phyloP scores from a whole-genome alignment of 2,888 invertebrate species.

The Tipula vernalis region DNA sequence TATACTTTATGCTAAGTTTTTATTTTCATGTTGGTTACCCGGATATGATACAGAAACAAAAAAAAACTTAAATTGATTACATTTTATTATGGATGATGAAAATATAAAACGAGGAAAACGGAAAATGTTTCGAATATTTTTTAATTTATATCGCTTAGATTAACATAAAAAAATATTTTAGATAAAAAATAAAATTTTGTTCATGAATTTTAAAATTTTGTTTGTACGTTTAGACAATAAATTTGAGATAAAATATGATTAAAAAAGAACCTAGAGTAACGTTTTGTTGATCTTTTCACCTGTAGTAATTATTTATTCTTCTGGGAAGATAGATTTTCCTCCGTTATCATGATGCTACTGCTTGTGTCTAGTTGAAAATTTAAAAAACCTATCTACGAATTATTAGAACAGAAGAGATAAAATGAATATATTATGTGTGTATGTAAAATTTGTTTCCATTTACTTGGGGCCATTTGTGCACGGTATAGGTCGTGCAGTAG shows the following conservation, averaged over 20 bases:
- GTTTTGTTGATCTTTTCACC: neutral
- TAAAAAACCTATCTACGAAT: neutral
- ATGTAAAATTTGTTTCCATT: neutral
- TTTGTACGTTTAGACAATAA: neutral
- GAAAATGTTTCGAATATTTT: neutral
- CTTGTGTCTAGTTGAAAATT: neutral
- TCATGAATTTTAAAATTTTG: neutral
- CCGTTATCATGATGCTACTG: neutral
- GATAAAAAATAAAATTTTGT: neutral
- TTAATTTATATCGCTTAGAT: neutral
- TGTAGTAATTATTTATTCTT: neutral
- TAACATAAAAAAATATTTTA: neutral
- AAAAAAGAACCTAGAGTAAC: neutral
- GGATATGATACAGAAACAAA: neutral
- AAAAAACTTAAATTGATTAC: neutral
- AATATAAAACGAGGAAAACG: neutral
- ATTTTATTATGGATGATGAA: neutral
- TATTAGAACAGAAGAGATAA: neutral
- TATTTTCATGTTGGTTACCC: neutral
- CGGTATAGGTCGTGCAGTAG: neutral
- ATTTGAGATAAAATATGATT: neutral
- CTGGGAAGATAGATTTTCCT: neutral
- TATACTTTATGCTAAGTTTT: neutral
- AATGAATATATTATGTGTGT: neutral
- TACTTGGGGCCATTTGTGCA: neutral